Percentiles rank a stretch among this genome's conserved stretches.
Evolutionary conservation across 2,888 invertebrate species (phyloP).

Genomic region (Sphaeridia pumilis): DNA sequence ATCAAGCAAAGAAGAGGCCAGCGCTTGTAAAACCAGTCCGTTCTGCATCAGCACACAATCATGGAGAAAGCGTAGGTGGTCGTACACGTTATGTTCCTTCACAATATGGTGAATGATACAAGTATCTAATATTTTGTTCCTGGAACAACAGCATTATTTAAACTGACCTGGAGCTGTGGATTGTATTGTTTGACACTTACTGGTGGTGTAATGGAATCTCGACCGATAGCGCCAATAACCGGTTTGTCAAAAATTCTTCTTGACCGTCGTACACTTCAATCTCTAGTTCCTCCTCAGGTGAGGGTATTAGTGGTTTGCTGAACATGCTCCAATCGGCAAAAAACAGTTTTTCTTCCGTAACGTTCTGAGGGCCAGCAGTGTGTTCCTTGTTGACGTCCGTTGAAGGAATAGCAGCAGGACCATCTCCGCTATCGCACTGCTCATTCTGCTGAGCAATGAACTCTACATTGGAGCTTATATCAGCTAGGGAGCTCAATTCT

Average conservation of each 20-base stretch:
- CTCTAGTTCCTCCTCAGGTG: not conserved
- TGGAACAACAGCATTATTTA: slow-evolving; percentile 6
- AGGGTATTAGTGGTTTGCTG: slow-evolving; percentile 1
- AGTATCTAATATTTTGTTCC: slow-evolving; percentile 28
- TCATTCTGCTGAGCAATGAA: too few species aligned
- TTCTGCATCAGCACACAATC: slow-evolving; percentile 32
- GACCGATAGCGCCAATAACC: slow-evolving; percentile 6
- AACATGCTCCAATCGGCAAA: slow-evolving; percentile 5
- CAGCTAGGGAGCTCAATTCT: too few species aligned
- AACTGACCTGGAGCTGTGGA: not conserved
- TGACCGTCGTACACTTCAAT: not conserved
- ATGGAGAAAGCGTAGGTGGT: slow-evolving; percentile 27
- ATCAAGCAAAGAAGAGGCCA: slow-evolving; percentile 19
- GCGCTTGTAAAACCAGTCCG: slow-evolving; percentile 30
- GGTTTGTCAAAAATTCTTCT: slow-evolving; percentile 9
- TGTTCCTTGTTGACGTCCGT: too few species aligned
- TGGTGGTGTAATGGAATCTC: slow-evolving; percentile 8
- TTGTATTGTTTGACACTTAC: slow-evolving; percentile 5
- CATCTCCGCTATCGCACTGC: too few species aligned
- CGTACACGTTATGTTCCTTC: slow-evolving; percentile 26
- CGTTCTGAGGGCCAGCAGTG: too few species aligned
- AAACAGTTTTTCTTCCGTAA: not conserved
- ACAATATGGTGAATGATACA: slow-evolving; percentile 30
- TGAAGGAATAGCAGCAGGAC: too few species aligned
- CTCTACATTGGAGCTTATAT: too few species aligned